These are phyloP conservation scores for Scolanthus callimorphus DNA, from an alignment of 92 coral and sea anemone genomes.

Conservation along the genomic window DNA sequence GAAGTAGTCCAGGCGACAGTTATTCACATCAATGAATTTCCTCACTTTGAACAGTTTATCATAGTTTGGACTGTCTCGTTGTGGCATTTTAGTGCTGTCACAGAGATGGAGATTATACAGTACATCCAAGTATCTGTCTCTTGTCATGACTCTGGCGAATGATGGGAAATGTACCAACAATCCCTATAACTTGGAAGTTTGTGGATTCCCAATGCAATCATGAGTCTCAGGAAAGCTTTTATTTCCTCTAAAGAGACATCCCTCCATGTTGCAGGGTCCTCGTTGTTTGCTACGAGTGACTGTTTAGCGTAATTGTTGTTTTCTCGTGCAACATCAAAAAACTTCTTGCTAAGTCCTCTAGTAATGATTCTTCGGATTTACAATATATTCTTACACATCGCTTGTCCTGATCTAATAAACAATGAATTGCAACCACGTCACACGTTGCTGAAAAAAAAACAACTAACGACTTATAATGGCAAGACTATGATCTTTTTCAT, in stretches of 20 bases:
- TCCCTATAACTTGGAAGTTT: too few relatives aligned
- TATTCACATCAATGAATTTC: constrained; percentile 18
- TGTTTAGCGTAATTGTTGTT: constrained; percentile 16
- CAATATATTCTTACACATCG: too few relatives aligned
- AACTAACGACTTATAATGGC: too few relatives aligned
- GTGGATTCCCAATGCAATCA: too few relatives aligned
- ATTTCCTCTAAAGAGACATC: constrained; percentile 8
- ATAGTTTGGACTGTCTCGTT: constrained; percentile 2
- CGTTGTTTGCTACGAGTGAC: constrained; percentile 11
- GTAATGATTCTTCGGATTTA: too few relatives aligned
- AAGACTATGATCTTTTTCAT: too few relatives aligned
- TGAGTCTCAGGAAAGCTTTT: too few relatives aligned
- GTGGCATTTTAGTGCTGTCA: constrained; percentile 48
- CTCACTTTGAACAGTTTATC: constrained; percentile 37
- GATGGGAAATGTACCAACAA: constrained; percentile 21
- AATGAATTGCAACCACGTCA: too few relatives aligned
- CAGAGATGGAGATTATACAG: constrained; percentile 2
- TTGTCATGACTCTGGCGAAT: constrained; percentile 11
- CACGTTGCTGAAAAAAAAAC: too few relatives aligned
- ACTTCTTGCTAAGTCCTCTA: too few relatives aligned
- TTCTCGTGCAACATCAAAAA: too few relatives aligned
- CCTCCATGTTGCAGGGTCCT: constrained; percentile 12
- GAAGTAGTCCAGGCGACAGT: constrained; percentile 12
- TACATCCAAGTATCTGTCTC: constrained; percentile 19
- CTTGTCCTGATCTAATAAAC: too few relatives aligned